Base-by-base conservation (phyloP, 1,140 invertebrate genomes). In the Ericerus pela region DNA sequence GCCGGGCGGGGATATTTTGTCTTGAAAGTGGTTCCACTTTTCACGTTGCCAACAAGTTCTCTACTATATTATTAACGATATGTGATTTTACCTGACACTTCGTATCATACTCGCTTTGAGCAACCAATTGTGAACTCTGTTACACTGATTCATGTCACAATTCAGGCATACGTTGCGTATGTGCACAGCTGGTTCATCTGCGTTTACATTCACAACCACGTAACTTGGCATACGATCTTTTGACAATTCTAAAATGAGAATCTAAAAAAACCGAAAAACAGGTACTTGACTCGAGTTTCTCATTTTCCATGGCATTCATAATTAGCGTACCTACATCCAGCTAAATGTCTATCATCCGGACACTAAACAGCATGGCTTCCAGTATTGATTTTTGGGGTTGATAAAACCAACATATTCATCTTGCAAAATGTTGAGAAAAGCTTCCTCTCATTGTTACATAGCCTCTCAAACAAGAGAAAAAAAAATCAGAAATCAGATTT, bases 221-320 rank as follows among this genome's bases (percentile, higher is more conserved):
- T 95, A 92, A 66, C 88, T 94, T 2, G 94, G 92, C 82, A 96
- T 88, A 61, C 81, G 86, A 28, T 89, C 81, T 72, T 94, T 92
- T 43, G 82, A 88, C 22, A 91, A 89, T 72, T 99, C 96, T 56
- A 95, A 72, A 62, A 98, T 82, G 20, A 96, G 71, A 29, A 85
- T 79, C 84, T 88, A 60, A n/a, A 67, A 73, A 63, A 53, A 58
- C 60, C 57, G 57, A 53, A 18, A 37, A 1, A 55, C 27, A 12
- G 20, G 20, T 29, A 24, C 12, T 16, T 28, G n/a, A 51, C 24
- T 20, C 12, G 37, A 54, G 11, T n/a, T 36, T 26, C n/a, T n/a
- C n/a, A n/a, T n/a, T n/a, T n/a, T n/a, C n/a, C n/a, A n/a, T n/a
- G n/a, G n/a, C n/a, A n/a, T n/a, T n/a, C n/a, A n/a, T n/a, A n/a